Conservation (phyloP, 2,113 vertebrate genomes). For the Cynopterus brachyotis region DNA sequence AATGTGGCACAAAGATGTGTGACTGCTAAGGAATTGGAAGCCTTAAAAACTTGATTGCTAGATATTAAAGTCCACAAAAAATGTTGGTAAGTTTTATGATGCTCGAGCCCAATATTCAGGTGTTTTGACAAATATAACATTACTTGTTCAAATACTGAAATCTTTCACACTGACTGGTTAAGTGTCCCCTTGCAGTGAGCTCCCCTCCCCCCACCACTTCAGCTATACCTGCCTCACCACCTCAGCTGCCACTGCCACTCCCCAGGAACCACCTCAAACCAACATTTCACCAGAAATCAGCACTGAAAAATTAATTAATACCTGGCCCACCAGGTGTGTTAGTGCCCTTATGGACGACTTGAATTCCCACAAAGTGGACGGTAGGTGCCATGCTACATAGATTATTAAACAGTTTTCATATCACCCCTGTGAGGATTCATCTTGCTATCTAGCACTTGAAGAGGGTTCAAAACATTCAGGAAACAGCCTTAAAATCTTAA, state of each 20-base stretch:
- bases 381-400: neutral
- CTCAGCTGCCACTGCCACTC: neutral
- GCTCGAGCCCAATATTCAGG: neutral
- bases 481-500: neutral
- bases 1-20: neutral
- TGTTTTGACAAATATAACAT: constrained; percentile 28
- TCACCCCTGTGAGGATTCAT: neutral
- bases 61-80: neutral
- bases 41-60: neutral
- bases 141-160: neutral
- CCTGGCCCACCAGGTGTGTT: neutral
- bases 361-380: neutral
- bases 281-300: neutral
- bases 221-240: no score
- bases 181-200: neutral
- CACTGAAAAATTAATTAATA: neutral
- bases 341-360: neutral
- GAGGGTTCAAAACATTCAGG: neutral
- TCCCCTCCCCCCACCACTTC: rapidly evolving
- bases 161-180: neutral
- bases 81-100: neutral
- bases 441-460: neutral
- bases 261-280: neutral
- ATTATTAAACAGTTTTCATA: neutral
- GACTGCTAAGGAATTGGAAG: neutral